These are phyloP conservation scores for Xiphias gladius DNA, from an alignment of 2,113 vertebrate genomes.

Conservation along the genomic window DNA sequence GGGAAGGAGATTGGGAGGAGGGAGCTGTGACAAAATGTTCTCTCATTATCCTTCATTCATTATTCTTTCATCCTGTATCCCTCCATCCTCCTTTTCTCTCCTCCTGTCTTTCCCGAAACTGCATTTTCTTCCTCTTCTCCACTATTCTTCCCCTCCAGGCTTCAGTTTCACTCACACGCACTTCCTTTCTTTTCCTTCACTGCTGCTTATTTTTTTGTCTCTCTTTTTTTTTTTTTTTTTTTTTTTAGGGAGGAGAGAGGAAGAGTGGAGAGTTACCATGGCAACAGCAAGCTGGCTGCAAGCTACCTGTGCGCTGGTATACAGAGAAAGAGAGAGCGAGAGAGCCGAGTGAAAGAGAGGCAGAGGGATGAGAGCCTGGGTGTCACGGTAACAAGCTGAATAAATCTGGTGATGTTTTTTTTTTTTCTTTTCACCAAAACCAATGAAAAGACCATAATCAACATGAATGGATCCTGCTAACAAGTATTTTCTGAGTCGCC, in stretches of 20 bases:
- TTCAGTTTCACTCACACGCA: neutral
- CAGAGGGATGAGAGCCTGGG: neutral
- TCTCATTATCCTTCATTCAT: conserved; percentile 55
- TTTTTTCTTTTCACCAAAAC: conserved; percentile 6
- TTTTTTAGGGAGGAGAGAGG: conserved; percentile 31
- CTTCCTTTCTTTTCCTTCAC: conserved; percentile 9
- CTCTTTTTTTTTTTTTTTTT: neutral
- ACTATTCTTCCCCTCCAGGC: neutral
- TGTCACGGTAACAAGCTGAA: conserved; percentile 26
- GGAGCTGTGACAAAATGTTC: conserved; percentile 25
- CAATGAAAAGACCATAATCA: conserved; percentile 11
- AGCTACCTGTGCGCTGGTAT: conserved; percentile 62
- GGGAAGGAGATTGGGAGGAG: neutral
- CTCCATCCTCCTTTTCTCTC: neutral
- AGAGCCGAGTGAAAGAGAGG: neutral
- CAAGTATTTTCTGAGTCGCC: neutral
- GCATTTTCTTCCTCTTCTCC: neutral
- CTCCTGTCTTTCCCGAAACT: neutral
- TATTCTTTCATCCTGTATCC: conserved; percentile 14
- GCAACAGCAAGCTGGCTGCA: conserved; percentile 73
- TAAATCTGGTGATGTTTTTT: neutral
- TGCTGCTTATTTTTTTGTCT: neutral
- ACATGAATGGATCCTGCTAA: neutral
- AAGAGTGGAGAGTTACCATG: conserved; percentile 75
- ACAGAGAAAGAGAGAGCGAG: conserved; percentile 3